Evolutionary conservation across 2,113 vertebrate species (phyloP).

Genomic region (Pelusios castaneus): DNA sequence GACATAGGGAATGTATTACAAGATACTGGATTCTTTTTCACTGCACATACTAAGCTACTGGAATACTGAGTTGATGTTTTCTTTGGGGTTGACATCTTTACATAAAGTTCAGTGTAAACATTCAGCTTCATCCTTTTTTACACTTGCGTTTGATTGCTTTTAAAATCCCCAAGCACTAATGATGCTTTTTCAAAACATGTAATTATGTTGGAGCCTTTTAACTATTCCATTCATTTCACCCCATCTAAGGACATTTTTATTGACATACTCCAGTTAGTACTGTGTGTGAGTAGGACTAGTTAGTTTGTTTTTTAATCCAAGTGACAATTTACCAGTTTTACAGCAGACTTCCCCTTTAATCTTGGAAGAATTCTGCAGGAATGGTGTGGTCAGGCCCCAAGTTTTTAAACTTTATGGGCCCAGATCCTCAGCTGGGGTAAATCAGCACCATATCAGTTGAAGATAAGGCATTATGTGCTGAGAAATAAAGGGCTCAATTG

Average conservation of each 20-base stretch:
- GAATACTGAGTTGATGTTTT: neutral
- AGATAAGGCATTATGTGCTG: neutral
- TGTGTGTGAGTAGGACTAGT: neutral
- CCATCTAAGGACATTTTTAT: neutral
- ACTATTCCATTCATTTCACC: neutral
- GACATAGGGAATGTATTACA: neutral
- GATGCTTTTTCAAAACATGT: neutral
- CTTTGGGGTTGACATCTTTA: neutral
- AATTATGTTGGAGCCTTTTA: neutral
- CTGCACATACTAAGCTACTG: rapidly evolving
- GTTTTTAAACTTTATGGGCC: neutral
- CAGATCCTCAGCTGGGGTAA: neutral
- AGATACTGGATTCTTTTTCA: neutral
- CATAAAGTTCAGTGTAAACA: neutral
- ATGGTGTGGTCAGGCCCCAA: neutral
- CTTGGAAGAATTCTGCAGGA: neutral
- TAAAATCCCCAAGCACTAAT: neutral
- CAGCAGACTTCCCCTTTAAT: neutral
- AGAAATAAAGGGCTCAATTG: neutral
- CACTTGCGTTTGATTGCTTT: neutral
- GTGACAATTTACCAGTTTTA: constrained; percentile 7
- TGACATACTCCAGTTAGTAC: neutral
- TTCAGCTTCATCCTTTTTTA: neutral
- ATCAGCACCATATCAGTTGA: neutral
- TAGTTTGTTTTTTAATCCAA: neutral